Evolutionary conservation across 1,140 invertebrate genomes (phyloP).

Genomic region (Chironomus tepperi): DNA sequence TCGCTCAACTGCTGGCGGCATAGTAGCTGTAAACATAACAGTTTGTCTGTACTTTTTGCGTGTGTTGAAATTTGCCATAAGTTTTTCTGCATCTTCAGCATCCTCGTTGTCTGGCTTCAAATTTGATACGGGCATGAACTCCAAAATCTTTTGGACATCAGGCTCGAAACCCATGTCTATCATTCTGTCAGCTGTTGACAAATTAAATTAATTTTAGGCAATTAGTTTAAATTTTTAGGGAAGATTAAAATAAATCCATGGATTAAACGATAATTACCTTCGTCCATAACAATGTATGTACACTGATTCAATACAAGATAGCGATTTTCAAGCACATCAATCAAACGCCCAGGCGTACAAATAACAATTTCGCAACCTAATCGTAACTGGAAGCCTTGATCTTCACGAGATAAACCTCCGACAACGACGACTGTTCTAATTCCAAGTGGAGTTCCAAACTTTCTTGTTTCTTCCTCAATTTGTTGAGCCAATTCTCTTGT

Average conservation of each 20-base stretch:
- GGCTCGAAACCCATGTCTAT: conserved; percentile 99
- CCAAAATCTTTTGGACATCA: conserved; percentile 95
- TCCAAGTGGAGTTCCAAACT: conserved; percentile 91
- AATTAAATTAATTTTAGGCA: too few species aligned
- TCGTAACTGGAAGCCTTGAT: conserved; percentile 93
- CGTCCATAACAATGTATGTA: conserved; percentile 86
- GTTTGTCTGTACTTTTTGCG: conserved; percentile 99
- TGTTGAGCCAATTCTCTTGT: conserved; percentile 99
- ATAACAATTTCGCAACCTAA: conserved; percentile 99
- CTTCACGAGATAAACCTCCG: conserved; percentile 94
- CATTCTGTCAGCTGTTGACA: conserved; percentile 79
- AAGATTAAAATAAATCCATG: too few species aligned
- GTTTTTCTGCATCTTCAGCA: conserved; percentile 87
- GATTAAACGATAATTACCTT: conserved; percentile 42
- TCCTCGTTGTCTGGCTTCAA: conserved; percentile 97
- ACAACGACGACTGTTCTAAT: conserved; percentile 97
- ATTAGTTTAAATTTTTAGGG: too few species aligned
- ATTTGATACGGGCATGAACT: conserved; percentile 98
- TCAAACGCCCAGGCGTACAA: conserved; percentile 97
- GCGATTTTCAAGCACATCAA: conserved; percentile 97
- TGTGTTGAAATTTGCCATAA: conserved; percentile 91
- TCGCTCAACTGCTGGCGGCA: conserved; percentile 96
- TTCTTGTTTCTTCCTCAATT: conserved; percentile 98
- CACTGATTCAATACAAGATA: conserved; percentile 96
- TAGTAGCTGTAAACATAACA: conserved; percentile 99